These are phyloP conservation scores for Branchellion lobata DNA, from an alignment of 2,888 invertebrate species.

Conservation along the genomic window DNA sequence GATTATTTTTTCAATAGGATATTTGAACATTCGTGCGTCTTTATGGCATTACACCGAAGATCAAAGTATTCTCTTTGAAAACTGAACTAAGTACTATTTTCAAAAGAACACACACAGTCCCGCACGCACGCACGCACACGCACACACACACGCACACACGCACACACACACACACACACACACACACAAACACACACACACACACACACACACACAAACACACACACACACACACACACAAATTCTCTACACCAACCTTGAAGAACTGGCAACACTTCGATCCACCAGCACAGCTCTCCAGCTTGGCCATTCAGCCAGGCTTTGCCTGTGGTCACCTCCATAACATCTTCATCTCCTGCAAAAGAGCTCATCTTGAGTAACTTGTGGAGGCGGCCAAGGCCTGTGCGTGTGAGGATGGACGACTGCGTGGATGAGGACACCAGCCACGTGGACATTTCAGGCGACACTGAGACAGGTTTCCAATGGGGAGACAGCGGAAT, in stretches of 20 bases:
- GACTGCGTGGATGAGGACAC: background rate
- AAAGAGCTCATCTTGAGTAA: background rate
- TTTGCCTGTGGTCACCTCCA: background rate
- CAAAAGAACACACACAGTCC: too few species aligned
- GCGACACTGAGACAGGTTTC: background rate
- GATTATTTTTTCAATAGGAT: too few species aligned
- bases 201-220: too few species aligned
- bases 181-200: too few species aligned
- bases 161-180: too few species aligned
- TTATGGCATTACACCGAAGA: too few species aligned
- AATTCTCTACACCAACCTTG: background rate
- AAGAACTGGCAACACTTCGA: background rate
- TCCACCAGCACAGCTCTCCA: background rate
- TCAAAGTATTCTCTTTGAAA: too few species aligned
- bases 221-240: too few species aligned
- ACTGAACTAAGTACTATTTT: too few species aligned
- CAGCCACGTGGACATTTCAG: background rate
- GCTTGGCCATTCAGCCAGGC: background rate
- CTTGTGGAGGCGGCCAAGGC: background rate
- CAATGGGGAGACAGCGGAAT: background rate
- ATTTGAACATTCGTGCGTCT: too few species aligned
- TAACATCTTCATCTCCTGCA: background rate
- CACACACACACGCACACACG: too few species aligned
- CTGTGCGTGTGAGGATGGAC: background rate
- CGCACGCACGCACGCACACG: too few species aligned